phyloP scores from a whole-genome alignment of 1,140 invertebrate species.

The Piezodorus guildinii region DNA sequence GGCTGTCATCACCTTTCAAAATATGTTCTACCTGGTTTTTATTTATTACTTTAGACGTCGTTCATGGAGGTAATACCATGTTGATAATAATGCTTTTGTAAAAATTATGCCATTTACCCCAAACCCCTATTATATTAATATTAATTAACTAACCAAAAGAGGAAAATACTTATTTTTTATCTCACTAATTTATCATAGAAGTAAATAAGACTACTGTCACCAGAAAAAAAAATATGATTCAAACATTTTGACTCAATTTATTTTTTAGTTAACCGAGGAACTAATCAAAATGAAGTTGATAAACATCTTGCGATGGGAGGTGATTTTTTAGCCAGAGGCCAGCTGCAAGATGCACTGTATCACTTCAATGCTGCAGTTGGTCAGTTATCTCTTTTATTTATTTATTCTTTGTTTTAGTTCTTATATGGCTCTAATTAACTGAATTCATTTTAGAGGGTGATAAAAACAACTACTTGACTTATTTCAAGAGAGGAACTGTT shows the following conservation, averaged over 20 bases:
- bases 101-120: too few relatives aligned
- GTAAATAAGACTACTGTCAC: too few relatives aligned
- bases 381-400: constrained; percentile 37
- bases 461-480: constrained; percentile 89
- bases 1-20: constrained; percentile 26
- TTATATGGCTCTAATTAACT: constrained; percentile 1
- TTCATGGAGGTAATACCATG: constrained; percentile 20
- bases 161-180: too few relatives aligned
- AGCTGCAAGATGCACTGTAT: constrained; percentile 88
- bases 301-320: constrained; percentile 87
- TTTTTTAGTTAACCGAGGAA: constrained; percentile 14
- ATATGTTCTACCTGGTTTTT: constrained; percentile 27
- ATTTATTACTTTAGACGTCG: constrained; percentile 26
- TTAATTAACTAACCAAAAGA: too few relatives aligned
- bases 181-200: too few relatives aligned
- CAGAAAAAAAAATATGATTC: too few relatives aligned
- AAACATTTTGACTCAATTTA: not conserved
- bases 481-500: constrained; percentile 89
- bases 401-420: not conserved
- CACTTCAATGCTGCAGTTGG: constrained; percentile 98
- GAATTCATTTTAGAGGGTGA: constrained; percentile 71
- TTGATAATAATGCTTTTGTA: too few relatives aligned
- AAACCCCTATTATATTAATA: too few relatives aligned
- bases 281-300: constrained; percentile 64
- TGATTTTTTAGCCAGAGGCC: constrained; percentile 78